Percentiles rank a stretch among this genome's conserved stretches.
Conservation (phyloP, 2,888 invertebrate species). For the Ectemnius continuus region DNA sequence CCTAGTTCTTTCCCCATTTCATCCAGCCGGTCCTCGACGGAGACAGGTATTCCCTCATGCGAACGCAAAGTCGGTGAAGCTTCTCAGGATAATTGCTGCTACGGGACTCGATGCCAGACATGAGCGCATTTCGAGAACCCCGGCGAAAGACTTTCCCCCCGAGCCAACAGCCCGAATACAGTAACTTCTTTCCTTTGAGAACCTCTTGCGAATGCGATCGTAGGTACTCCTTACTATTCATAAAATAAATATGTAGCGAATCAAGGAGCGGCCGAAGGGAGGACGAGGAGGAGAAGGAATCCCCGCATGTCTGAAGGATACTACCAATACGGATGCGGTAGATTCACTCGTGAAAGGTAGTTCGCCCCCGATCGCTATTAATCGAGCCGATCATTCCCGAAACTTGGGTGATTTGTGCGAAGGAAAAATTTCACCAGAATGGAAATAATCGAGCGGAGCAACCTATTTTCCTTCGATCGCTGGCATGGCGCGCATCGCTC, state of each 20-base stretch:
- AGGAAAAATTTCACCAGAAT: not conserved
- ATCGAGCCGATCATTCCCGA: too few relatives aligned
- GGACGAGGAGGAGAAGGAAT: too few relatives aligned
- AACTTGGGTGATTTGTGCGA: too few relatives aligned
- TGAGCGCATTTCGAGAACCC: constrained; percentile 56
- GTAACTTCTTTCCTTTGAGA: constrained; percentile 53
- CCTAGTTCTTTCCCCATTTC: constrained; percentile 10
- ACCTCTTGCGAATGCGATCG: constrained; percentile 39
- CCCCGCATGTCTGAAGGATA: too few relatives aligned
- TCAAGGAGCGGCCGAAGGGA: not conserved
- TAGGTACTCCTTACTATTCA: constrained; percentile 51
- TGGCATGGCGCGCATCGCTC: constrained; percentile 9
- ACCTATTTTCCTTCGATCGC: constrained; percentile 11
- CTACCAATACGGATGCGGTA: not conserved
- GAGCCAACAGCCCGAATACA: constrained; percentile 43
- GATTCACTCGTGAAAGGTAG: not conserved
- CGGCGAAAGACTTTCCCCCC: constrained; percentile 50
- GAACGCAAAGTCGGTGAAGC: constrained; percentile 63
- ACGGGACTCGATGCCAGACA: constrained; percentile 59
- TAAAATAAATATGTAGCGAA: constrained; percentile 17
- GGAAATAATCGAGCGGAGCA: constrained; percentile 15
- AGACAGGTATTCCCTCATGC: constrained; percentile 57
- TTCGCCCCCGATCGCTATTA: not conserved
- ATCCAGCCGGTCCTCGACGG: constrained; percentile 21
- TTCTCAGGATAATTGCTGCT: constrained; percentile 67